These are phyloP conservation scores for Aptenodytes patagonicus DNA, from an alignment of 2,113 vertebrate species.

Conservation along the genomic window DNA sequence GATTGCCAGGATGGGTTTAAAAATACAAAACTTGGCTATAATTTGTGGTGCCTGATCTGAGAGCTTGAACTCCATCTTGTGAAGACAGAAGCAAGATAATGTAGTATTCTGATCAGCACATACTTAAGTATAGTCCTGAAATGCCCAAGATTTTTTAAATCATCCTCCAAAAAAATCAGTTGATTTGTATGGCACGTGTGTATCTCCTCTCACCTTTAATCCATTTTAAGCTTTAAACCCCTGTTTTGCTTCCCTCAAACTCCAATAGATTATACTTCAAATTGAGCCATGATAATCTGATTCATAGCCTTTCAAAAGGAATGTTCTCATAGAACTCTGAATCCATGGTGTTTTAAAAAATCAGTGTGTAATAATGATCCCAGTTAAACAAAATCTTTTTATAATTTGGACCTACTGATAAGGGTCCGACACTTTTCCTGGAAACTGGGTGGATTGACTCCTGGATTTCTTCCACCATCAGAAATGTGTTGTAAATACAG, in stretches of 20 bases:
- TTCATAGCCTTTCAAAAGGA: constrained; percentile 39
- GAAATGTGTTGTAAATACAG: not conserved
- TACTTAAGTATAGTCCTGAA: not conserved
- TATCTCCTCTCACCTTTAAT: constrained; percentile 48
- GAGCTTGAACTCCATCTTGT: not conserved
- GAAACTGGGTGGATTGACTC: not conserved
- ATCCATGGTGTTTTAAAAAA: not conserved
- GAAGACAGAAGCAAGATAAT: not conserved
- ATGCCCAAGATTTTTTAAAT: constrained; percentile 3
- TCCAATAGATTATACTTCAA: constrained; percentile 12
- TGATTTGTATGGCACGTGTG: not conserved
- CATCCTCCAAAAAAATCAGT: constrained; percentile 3
- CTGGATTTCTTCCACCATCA: not conserved
- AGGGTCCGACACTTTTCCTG: not conserved
- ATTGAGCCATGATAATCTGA: constrained; percentile 38
- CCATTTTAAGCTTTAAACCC: constrained; percentile 47
- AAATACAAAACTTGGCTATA: not conserved
- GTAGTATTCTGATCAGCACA: not conserved
- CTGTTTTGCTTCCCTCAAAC: constrained; percentile 16
- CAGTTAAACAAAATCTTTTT: not conserved
- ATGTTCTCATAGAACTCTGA: not conserved
- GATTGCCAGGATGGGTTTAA: not conserved
- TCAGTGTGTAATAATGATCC: not conserved
- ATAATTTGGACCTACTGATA: not conserved
- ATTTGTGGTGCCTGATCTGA: not conserved